These are phyloP conservation scores for Dysidea cf. avara DNA, from an alignment of 37 sponge, comb jelly and placozoan genomes.

Conservation along the genomic window DNA sequence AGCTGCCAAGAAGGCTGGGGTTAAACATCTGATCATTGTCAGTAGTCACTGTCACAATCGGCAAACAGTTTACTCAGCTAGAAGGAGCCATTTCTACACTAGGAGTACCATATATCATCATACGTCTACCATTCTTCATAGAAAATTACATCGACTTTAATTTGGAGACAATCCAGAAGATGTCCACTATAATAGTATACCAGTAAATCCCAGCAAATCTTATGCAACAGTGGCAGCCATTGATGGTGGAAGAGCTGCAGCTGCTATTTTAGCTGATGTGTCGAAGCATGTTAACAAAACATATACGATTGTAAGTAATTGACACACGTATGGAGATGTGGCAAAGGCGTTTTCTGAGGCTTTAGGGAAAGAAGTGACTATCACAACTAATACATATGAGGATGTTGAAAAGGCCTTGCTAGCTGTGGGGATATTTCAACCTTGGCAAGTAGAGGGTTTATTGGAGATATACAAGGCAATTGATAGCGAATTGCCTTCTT, in stretches of 20 bases:
- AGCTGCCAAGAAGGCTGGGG: constrained; percentile 65
- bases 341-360: constrained; percentile 25
- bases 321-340: constrained; percentile 38
- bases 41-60: constrained; percentile 25
- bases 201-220: constrained; percentile 39
- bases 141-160: constrained; percentile 40
- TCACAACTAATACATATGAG: constrained; percentile 39
- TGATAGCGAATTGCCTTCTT: constrained; percentile 37
- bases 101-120: constrained; percentile 40
- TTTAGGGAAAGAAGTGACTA: constrained; percentile 40
- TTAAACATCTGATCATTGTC: constrained; percentile 39
- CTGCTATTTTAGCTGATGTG: constrained; percentile 30
- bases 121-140: constrained; percentile 62
- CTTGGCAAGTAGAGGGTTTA: constrained; percentile 45
- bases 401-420: constrained; percentile 28
- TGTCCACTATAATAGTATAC: constrained; percentile 15
- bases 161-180: constrained; percentile 10
- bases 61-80: constrained; percentile 25
- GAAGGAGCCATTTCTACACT: constrained; percentile 32
- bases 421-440: not conserved
- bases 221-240: constrained; percentile 20
- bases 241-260: constrained; percentile 50
- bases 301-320: constrained; percentile 48
- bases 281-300: constrained; percentile 39
- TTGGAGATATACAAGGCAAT: constrained; percentile 39